Conservation (phyloP, 2,113 vertebrate species). For the Todiramphus saurophagus region DNA sequence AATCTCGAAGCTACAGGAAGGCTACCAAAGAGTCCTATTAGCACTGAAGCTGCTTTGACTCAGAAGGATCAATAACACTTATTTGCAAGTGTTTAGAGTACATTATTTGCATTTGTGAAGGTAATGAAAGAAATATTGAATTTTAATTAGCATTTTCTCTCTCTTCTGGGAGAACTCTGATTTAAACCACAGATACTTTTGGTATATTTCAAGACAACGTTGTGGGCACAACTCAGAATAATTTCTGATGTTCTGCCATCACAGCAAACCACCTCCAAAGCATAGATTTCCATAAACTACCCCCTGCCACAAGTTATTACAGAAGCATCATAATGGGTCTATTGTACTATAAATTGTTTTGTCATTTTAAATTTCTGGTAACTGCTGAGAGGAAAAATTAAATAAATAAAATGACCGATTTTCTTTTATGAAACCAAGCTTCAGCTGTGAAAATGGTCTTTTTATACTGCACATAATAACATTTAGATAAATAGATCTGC, state of each 20-base stretch:
- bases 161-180: not conserved
- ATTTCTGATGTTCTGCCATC: not conserved
- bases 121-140: not conserved
- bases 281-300: not conserved
- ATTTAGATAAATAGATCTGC: not conserved
- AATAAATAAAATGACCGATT: slow-evolving; percentile 16
- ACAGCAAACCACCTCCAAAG: not conserved
- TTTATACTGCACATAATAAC: not conserved
- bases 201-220: not conserved
- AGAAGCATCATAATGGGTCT: not conserved
- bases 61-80: not conserved
- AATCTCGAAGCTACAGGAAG: not conserved
- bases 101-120: not conserved
- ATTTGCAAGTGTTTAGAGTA: not conserved
- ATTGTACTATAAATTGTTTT: not conserved
- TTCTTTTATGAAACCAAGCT: not conserved
- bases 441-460: not conserved
- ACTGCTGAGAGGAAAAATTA: not conserved
- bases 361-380: not conserved
- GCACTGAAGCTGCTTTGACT: not conserved
- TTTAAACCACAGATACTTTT: not conserved
- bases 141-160: slow-evolving; percentile 9
- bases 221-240: not conserved
- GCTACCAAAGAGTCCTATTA: not conserved
- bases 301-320: not conserved